Conservation (phyloP, 2,113 vertebrate species). For the Myotis yumanensis region DNA sequence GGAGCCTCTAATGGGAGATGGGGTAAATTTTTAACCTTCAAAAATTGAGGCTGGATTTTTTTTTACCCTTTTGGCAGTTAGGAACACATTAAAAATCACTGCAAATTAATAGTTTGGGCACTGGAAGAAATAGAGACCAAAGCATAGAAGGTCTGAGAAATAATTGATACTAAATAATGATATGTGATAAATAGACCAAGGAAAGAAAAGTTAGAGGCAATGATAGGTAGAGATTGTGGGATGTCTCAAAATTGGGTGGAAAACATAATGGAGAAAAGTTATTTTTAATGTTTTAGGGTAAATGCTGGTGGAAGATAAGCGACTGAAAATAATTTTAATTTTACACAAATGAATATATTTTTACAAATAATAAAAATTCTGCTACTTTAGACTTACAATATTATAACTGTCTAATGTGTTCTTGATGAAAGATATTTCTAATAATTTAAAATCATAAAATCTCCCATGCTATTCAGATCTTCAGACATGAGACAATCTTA, state of each 20-base stretch:
- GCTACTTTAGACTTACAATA: background rate
- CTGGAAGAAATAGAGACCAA: background rate
- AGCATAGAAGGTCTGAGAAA: conserved; percentile 42
- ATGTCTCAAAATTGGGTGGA: background rate
- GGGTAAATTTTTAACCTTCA: conserved; percentile 63
- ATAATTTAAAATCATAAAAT: background rate
- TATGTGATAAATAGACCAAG: background rate
- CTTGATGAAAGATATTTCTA: background rate
- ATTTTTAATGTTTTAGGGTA: background rate
- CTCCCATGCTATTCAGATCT: background rate
- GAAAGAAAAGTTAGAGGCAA: background rate
- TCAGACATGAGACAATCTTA: background rate
- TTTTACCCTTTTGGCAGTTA: conserved; percentile 52
- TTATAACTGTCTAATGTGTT: background rate
- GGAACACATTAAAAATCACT: conserved; percentile 45
- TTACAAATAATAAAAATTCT: background rate
- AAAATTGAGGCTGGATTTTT: conserved; percentile 26
- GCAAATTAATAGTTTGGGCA: conserved; percentile 34
- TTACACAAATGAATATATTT: background rate
- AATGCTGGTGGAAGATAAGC: background rate
- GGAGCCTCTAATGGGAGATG: conserved; percentile 36
- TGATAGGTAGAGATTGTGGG: background rate
- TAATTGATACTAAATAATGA: conserved; percentile 37
- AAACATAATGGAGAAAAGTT: background rate
- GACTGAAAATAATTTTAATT: conserved; percentile 17